phyloP scores from a whole-genome alignment of 2,113 vertebrate species.

The Erythrocebus patas region DNA sequence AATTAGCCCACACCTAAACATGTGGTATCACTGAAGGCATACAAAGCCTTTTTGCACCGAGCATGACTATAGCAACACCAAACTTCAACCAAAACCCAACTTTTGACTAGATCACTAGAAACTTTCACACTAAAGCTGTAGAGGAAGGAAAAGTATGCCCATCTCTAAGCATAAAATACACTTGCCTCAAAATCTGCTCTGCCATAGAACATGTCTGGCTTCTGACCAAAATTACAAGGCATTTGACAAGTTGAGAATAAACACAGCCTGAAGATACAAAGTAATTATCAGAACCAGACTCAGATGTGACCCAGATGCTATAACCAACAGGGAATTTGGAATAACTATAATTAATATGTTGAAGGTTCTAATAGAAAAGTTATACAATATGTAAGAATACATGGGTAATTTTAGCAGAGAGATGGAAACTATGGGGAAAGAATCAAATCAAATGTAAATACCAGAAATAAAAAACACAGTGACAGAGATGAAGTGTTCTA shows the following conservation, averaged over 20 bases:
- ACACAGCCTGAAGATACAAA: not conserved
- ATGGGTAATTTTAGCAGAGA: not conserved
- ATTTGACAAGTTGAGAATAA: not conserved
- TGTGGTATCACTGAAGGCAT: not conserved
- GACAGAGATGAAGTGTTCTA: not conserved
- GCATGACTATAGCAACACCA: not conserved
- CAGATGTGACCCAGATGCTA: not conserved
- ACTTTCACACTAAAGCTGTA: too few species aligned
- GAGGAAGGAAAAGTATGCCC: not conserved
- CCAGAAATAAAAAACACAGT: not conserved
- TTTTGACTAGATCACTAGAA: not conserved
- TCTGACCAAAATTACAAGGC: not conserved
- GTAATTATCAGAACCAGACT: not conserved
- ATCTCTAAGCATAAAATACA: not conserved
- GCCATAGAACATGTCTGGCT: not conserved
- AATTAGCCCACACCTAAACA: not conserved
- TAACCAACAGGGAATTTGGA: not conserved
- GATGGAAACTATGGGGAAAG: not conserved
- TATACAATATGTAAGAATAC: not conserved
- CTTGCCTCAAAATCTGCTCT: not conserved
- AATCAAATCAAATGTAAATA: not conserved
- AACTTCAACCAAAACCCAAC: not conserved
- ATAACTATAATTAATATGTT: not conserved
- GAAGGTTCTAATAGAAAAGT: not conserved
- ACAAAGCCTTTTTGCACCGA: not conserved